Percentiles rank a stretch among this genome's conserved stretches.
Conservation (phyloP, 2,113 vertebrate genomes). For the Gallinago jamesoni region DNA sequence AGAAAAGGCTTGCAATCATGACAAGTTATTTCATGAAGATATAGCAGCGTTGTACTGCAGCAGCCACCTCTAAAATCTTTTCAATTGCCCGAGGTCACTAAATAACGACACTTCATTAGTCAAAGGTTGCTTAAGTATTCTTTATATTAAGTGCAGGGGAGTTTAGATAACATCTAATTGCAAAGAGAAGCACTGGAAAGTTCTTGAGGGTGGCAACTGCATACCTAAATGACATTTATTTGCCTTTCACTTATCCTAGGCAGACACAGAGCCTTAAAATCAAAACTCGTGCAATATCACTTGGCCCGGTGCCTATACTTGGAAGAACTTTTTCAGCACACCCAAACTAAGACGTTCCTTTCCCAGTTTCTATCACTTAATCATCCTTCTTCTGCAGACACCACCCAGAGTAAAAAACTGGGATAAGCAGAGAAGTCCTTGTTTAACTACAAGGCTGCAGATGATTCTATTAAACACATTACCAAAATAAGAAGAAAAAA, state of each 20-base stretch:
- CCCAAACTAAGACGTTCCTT: constrained; percentile 24
- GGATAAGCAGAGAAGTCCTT: neutral
- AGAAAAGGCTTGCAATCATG: neutral
- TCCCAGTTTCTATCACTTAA: constrained; percentile 45
- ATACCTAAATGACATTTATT: constrained; percentile 61
- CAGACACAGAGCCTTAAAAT: constrained; percentile 49
- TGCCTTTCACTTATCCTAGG: constrained; percentile 43
- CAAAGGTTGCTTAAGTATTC: constrained; percentile 25
- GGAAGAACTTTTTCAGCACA: constrained; percentile 55
- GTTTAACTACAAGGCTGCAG: neutral
- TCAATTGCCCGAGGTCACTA: constrained; percentile 3
- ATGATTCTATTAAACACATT: neutral
- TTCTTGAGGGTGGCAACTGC: constrained; percentile 46
- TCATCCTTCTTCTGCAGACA: constrained; percentile 25
- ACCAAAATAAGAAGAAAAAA: neutral
- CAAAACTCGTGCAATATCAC: constrained; percentile 19
- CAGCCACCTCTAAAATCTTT: constrained; percentile 11
- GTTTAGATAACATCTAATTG: constrained; percentile 59
- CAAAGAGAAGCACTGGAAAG: constrained; percentile 37
- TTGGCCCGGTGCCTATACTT: constrained; percentile 44
- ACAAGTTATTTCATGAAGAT: constrained; percentile 3
- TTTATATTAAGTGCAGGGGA: constrained; percentile 12
- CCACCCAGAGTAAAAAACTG: constrained; percentile 25
- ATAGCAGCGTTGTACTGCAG: neutral
- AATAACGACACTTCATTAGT: neutral